Conservation (phyloP, 2,797 vertebrate genomes). For the Syndactyla subalaris region DNA sequence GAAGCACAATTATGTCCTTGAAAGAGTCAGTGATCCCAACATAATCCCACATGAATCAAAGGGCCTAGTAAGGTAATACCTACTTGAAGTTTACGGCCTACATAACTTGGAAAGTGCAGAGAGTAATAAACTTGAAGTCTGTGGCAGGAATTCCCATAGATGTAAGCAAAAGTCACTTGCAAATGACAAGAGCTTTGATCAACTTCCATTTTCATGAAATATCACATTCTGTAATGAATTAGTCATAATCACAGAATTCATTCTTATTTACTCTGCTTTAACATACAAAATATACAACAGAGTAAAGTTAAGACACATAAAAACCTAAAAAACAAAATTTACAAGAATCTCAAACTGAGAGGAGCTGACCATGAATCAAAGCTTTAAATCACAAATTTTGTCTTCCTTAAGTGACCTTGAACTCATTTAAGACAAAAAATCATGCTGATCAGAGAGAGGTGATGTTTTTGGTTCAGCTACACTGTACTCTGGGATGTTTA, state of each 20-base stretch:
- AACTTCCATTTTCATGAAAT: neutral
- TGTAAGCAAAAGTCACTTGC: neutral
- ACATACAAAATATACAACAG: neutral
- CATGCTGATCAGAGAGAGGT: neutral
- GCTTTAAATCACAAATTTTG: neutral
- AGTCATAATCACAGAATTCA: neutral
- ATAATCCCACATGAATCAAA: neutral
- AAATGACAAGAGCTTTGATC: neutral
- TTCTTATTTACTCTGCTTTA: neutral
- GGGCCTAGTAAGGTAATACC: neutral
- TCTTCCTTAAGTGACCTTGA: conserved; percentile 66
- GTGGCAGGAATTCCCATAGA: neutral
- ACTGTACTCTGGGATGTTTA: conserved; percentile 9
- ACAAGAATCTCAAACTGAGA: neutral
- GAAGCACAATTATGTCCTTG: neutral
- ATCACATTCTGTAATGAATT: neutral
- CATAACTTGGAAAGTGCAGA: neutral
- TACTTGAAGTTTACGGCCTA: neutral
- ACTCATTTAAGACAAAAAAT: neutral
- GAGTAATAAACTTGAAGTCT: neutral
- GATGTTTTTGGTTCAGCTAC: neutral
- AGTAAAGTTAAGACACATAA: neutral
- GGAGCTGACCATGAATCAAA: neutral
- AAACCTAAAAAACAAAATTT: neutral
- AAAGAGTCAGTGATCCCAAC: neutral